Conservation (phyloP, 1,140 invertebrate species). For the Nymphalis io region DNA sequence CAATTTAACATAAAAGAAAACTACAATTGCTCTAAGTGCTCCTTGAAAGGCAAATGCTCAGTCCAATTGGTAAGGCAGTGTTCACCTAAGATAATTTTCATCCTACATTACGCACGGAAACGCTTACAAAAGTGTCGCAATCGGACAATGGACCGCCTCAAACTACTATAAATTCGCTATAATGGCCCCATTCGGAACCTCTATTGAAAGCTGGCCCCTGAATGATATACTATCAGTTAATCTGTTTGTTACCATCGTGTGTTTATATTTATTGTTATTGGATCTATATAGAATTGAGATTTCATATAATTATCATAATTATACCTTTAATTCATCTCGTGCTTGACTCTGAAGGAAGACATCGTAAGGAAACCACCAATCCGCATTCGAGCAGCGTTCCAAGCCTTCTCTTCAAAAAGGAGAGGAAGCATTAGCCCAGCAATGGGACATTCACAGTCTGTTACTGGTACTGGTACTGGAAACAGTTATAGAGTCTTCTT, state of each 20-base stretch:
- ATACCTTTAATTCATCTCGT: too few relatives aligned
- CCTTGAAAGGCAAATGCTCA: constrained; percentile 16
- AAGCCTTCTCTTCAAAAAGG: too few relatives aligned
- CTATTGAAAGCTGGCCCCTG: constrained; percentile 37
- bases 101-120: constrained; percentile 43
- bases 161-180: constrained; percentile 51
- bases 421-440: too few relatives aligned
- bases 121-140: constrained; percentile 50
- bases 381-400: too few relatives aligned
- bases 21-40: constrained; percentile 10
- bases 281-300: background rate
- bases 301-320: too few relatives aligned
- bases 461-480: too few relatives aligned
- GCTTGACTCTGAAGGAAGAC: too few relatives aligned
- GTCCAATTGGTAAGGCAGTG: constrained; percentile 29
- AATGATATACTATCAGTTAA: constrained; percentile 48
- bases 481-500: too few relatives aligned
- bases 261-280: constrained; percentile 21
- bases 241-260: constrained; percentile 43
- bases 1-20: constrained; percentile 9
- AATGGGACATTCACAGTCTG: too few relatives aligned
- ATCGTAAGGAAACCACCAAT: too few relatives aligned
- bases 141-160: constrained; percentile 47
- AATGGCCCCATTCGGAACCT: constrained; percentile 44
- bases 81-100: constrained; percentile 44